These are phyloP conservation scores for Paracanthobrama guichenoti DNA, from an alignment of 2,113 vertebrate genomes.

Conservation along the genomic window DNA sequence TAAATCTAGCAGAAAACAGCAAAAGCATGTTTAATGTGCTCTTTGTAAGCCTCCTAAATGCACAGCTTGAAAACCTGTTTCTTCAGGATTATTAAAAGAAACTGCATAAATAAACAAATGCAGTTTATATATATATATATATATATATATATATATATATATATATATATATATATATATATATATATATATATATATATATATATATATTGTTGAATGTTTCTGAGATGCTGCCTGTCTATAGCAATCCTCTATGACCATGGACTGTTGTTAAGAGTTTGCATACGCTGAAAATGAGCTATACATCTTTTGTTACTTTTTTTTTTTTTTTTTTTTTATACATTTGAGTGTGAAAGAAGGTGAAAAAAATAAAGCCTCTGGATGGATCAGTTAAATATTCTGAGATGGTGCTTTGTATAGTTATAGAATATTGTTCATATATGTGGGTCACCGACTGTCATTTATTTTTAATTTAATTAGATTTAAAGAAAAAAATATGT, in stretches of 20 bases:
- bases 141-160: neutral
- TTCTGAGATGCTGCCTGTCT: constrained; percentile 73
- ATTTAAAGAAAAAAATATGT: constrained; percentile 52
- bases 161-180: constrained; percentile 50
- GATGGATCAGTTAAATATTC: constrained; percentile 63
- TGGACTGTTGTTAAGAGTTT: constrained; percentile 75
- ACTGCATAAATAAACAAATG: constrained; percentile 29
- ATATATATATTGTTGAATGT: constrained; percentile 70
- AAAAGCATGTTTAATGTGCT: constrained; percentile 39
- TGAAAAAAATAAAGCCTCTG: constrained; percentile 48
- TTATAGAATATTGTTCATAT: constrained; percentile 73
- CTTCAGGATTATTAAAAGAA: constrained; percentile 36
- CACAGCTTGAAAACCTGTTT: constrained; percentile 34
- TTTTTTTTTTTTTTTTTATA: constrained; percentile 7
- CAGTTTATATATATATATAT: constrained; percentile 3
- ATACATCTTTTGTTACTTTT: constrained; percentile 57
- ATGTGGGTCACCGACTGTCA: constrained; percentile 75
- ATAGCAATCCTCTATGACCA: constrained; percentile 73
- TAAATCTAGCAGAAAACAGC: constrained; percentile 29
- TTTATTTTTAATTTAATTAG: constrained; percentile 80
- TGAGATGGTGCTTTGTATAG: constrained; percentile 81
- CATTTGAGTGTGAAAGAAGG: constrained; percentile 59
- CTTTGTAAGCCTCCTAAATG: constrained; percentile 43
- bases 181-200: constrained; percentile 23
- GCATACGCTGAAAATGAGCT: constrained; percentile 66